Percentiles rank a stretch among this genome's conserved stretches.
These are phyloP conservation scores for Megaleporinus macrocephalus DNA, from an alignment of 2,113 vertebrate genomes.

Conservation along the genomic window DNA sequence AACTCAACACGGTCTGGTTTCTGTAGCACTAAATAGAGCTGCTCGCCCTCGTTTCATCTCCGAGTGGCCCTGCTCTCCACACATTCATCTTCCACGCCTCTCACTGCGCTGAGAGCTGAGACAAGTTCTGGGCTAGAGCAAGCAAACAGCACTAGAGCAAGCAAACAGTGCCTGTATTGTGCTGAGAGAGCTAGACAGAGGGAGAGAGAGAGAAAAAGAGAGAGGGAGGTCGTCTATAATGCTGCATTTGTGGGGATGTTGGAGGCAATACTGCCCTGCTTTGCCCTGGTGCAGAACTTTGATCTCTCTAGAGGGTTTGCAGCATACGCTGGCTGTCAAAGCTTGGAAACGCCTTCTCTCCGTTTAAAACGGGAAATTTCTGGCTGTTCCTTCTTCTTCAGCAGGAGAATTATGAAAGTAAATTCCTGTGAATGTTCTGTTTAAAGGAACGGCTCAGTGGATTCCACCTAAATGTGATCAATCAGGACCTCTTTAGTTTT, in stretches of 20 bases:
- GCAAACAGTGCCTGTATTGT: slow-evolving; percentile 50
- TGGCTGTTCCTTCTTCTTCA: background rate
- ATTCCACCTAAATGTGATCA: too few species aligned
- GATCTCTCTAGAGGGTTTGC: slow-evolving; percentile 4
- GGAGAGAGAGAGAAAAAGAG: background rate
- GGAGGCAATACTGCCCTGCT: background rate
- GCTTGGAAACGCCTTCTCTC: background rate
- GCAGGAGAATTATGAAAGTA: background rate
- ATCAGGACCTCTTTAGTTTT: too few species aligned
- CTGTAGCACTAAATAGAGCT: slow-evolving; percentile 1
- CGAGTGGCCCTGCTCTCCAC: slow-evolving; percentile 20
- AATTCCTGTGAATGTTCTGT: background rate
- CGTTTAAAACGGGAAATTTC: background rate
- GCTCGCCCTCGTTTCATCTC: slow-evolving; percentile 28
- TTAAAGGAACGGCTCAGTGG: too few species aligned
- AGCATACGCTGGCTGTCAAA: background rate
- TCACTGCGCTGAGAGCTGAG: slow-evolving; percentile 29
- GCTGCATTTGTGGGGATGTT: background rate
- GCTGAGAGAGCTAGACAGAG: slow-evolving; percentile 24
- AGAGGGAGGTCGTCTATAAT: too few species aligned
- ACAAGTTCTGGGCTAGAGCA: slow-evolving; percentile 49
- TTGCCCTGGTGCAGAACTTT: slow-evolving; percentile 14
- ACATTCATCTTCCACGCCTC: slow-evolving; percentile 43
- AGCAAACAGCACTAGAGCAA: slow-evolving; percentile 40
- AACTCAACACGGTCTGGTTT: slow-evolving; percentile 20